Evolutionary conservation across 2,797 vertebrate species (phyloP), one percentile per base, ranked within the genome.

Genomic region (Enteromius afrohamiltoni): DNA sequence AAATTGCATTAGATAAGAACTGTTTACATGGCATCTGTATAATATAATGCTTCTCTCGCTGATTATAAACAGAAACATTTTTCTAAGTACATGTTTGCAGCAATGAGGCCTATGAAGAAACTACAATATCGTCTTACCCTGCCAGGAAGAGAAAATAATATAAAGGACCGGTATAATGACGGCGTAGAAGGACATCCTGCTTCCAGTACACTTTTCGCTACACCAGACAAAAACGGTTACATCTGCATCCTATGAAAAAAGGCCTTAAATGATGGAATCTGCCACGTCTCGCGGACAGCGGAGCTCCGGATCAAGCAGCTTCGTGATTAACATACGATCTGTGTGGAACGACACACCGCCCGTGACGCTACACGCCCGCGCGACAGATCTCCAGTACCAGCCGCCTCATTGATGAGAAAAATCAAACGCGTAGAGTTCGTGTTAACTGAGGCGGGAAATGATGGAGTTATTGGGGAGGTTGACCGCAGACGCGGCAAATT

Each of bases 81-180:
- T 17, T 6, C 19, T 16, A 13, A 42, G 21, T 69, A 26, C 17
- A 55, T 42, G 37, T 55, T 19, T 3, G 65, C 34, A n/a, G 34
- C 37, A 49, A 19, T 45, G 86, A 84, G 92, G 93, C 93, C 92
- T 90, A 84, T 70, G n/a, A 13, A 65, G 3, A 55, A 75, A 80
- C 58, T 45, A 78, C 49, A 86, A 76, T 60, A 21, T 73, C 37
- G 82, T 91, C 94, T 94, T 92, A 95, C 95, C 94, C 71, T 64
- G 92, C 88, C 91, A 91, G 31, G 90, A 68, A 89, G 89, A 89
- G 87, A 94, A 90, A 87, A 93, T 83, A 82, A 93, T 5, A 86
- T 87, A 69, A 60, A 94, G 86, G 87, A 93, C 69, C 89, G 89
- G 89, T 89, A 92, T 23, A 88, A 89, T 88, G 90, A 90, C 37